Percentiles rank a stretch among this genome's conserved stretches.
These are phyloP conservation scores for Toxotes jaculatrix DNA, from an alignment of 2,113 vertebrate species.

Conservation along the genomic window DNA sequence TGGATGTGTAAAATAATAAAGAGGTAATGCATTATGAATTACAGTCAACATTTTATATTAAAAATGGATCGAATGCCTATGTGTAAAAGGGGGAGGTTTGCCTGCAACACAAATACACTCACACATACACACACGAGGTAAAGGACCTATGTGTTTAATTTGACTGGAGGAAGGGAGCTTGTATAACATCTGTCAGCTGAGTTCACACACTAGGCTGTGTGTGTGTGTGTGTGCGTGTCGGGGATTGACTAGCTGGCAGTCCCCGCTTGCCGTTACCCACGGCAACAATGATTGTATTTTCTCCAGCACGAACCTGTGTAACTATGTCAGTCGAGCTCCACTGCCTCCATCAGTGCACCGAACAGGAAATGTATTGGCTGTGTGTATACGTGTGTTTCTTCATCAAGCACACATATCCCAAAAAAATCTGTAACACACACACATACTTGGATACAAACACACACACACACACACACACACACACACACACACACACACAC, in stretches of 20 bases:
- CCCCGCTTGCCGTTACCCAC: constrained; percentile 41
- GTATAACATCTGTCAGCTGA: constrained; percentile 58
- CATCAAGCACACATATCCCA: constrained; percentile 1
- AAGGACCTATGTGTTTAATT: constrained; percentile 19
- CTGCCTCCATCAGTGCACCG: constrained; percentile 36
- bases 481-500: neutral
- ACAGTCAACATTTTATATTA: neutral
- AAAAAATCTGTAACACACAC: neutral
- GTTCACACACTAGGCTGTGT: constrained; percentile 12
- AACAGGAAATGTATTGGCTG: constrained; percentile 40
- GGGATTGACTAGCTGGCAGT: constrained; percentile 31
- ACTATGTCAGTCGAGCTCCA: constrained; percentile 65
- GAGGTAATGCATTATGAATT: neutral
- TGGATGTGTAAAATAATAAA: constrained; percentile 10
- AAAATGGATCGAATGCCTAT: neutral
- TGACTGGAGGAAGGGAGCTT: constrained; percentile 26
- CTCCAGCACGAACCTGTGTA: constrained; percentile 65
- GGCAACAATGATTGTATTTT: constrained; percentile 55
- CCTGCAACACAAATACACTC: neutral
- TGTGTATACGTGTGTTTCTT: constrained; percentile 25
- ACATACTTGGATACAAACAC: neutral
- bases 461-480: neutral
- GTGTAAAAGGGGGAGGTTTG: too few species aligned
- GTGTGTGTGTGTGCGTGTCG: neutral
- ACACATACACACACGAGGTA: neutral